phyloP scores from a whole-genome alignment of 2,888 invertebrate species.

The Siphonodentalium dalli region DNA sequence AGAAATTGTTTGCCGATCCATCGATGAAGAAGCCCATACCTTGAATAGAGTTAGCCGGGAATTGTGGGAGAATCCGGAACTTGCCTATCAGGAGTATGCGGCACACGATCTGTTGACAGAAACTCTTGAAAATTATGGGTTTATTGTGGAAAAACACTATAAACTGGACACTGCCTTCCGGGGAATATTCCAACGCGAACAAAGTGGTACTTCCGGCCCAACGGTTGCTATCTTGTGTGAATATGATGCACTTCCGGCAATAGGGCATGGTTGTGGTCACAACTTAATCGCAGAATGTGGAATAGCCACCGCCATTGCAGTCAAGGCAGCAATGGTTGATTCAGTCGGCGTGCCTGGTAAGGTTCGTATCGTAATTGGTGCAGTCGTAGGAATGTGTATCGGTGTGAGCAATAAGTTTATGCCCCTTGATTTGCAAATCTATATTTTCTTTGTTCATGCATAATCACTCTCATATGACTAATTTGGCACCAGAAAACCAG shows the following conservation, averaged over 20 bases:
- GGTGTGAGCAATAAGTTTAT: too few relatives aligned
- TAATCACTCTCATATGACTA: too few relatives aligned
- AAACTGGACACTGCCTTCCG: constrained; percentile 48
- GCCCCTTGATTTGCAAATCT: too few relatives aligned
- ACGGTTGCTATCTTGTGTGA: constrained; percentile 60
- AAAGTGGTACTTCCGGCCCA: constrained; percentile 32
- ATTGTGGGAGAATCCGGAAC: constrained; percentile 59
- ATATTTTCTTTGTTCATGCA: too few relatives aligned
- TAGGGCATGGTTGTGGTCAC: constrained; percentile 65
- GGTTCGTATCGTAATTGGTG: too few relatives aligned
- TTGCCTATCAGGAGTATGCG: constrained; percentile 47
- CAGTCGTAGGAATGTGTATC: too few relatives aligned
- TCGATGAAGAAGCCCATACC: constrained; percentile 31
- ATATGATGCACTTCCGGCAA: constrained; percentile 62
- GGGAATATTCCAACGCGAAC: constrained; percentile 32
- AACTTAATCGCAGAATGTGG: constrained; percentile 62
- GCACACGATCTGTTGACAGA: constrained; percentile 53
- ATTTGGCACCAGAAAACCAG: too few relatives aligned
- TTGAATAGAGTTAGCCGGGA: constrained; percentile 41
- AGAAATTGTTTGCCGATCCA: constrained; percentile 26
- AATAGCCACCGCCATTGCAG: constrained; percentile 54
- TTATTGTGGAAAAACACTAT: constrained; percentile 45
- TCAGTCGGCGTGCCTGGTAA: constrained; percentile 17
- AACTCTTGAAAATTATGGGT: constrained; percentile 48
- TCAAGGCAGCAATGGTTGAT: constrained; percentile 47